phyloP scores from a whole-genome alignment of 2,113 vertebrate genomes.

The Nasalis larvatus region DNA sequence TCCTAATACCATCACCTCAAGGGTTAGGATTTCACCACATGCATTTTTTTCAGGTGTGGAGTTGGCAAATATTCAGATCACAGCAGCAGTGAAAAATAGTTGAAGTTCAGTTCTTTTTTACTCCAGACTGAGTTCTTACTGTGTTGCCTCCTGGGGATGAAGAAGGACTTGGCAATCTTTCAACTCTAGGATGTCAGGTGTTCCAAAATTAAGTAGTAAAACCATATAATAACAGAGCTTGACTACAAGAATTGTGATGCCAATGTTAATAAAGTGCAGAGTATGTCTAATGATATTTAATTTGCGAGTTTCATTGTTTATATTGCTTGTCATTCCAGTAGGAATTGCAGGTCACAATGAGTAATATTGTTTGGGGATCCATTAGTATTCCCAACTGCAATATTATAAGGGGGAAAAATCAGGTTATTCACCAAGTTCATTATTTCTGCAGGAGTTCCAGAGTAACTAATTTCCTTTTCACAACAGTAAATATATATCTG shows the following conservation, averaged over 20 bases:
- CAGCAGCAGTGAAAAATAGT: not conserved
- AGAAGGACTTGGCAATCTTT: not conserved
- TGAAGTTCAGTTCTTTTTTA: not conserved
- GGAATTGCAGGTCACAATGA: not conserved
- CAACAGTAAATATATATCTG: not conserved
- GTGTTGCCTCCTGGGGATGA: rapidly evolving
- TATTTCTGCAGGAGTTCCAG: not conserved
- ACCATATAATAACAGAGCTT: not conserved
- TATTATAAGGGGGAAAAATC: not conserved
- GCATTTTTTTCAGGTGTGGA: not conserved
- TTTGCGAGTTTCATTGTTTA: not conserved
- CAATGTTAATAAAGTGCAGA: not conserved
- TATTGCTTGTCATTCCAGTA: not conserved
- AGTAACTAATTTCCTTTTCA: not conserved
- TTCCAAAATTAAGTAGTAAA: not conserved
- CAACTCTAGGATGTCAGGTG: not conserved
- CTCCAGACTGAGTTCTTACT: not conserved
- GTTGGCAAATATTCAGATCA: not conserved
- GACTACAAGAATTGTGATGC: not conserved
- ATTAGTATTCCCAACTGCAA: not conserved
- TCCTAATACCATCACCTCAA: not conserved
- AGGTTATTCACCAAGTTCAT: not conserved
- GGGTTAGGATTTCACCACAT: not conserved
- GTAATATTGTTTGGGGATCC: not conserved
- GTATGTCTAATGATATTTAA: not conserved